Evolutionary conservation across 2,888 invertebrate species (phyloP), one percentile per base, ranked within the genome.

Genomic region (Lasioglossum vierecki): DNA sequence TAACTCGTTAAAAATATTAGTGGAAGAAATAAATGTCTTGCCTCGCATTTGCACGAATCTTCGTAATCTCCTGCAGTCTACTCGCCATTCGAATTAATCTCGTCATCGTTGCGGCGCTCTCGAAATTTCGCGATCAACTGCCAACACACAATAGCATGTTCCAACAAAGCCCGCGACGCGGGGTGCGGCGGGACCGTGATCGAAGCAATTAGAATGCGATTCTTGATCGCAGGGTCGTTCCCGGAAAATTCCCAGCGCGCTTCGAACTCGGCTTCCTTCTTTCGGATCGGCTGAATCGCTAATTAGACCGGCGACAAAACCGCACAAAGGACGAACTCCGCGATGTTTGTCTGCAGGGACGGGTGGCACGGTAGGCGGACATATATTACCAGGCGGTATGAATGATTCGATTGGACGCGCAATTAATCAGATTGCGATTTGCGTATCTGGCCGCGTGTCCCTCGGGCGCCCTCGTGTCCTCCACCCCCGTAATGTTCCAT

Each of bases 381-480:
- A 79, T 84, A 86, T 83, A 88, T 83, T 84, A 76, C 83, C 80
- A 75, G 70, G 82, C 35, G 39, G 79, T 82, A 89, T 85, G 86
- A 88, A 90, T 88, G 88, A 88, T 88, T 89, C 89, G 85, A 90
- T 90, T 91, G 88, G 90, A 86, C 85, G 87, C 86, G 87, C 88
- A 89, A 92, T 92, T 92, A 91, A 92, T 92, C 91, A 91, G 87
- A 83, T 88, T 88, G 87, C 89, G 86, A 88, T 85, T 91, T 73
- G 82, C 85, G 82, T 88, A 83, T 81, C 76, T 66, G 60, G 76
- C 72, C 80, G 72, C 79, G 73, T 81, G 75, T 84, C 85, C 85
- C 86, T 73, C 57, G 80, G 80, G 80, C 72, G 71, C 70, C 53
- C 84, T 85, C 84, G 22, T 83, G 83, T 41, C 70, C 70, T 39